A percentile compares a stretch with the other conserved stretches of the same genome.
phyloP scores from a whole-genome alignment of 2,888 invertebrate genomes.

The Heliconius sara region DNA sequence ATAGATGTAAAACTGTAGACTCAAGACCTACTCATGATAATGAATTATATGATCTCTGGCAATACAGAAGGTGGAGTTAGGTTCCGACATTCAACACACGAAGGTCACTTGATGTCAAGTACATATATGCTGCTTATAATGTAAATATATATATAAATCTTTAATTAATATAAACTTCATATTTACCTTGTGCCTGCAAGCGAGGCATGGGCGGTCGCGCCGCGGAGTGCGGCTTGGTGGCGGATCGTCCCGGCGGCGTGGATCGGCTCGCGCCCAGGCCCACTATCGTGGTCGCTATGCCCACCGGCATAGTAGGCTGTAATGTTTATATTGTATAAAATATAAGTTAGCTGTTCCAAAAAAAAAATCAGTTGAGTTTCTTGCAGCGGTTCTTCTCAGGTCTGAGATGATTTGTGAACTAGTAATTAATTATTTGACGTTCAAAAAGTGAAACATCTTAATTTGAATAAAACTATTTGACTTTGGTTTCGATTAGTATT shows the following conservation, averaged over 20 bases:
- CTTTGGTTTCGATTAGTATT: no score
- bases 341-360: no score
- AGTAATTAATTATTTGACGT: no score
- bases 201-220: constrained; percentile 76
- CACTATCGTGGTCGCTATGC: constrained; percentile 34
- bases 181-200: constrained; percentile 76
- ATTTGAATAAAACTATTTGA: no score
- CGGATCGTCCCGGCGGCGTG: constrained; percentile 60
- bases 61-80: no score
- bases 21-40: no score
- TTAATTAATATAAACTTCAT: not conserved
- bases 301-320: constrained; percentile 1
- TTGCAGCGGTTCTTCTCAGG: no score
- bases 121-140: not conserved
- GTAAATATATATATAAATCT: not conserved
- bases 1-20: no score
- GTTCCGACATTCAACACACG: not conserved
- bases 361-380: no score
- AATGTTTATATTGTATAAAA: not conserved
- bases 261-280: constrained; percentile 58
- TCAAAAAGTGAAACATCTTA: no score
- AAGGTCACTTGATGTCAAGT: not conserved
- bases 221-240: constrained; percentile 64
- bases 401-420: no score
- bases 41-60: no score